Evolutionary conservation across 1,140 invertebrate species (phyloP).

Genomic region (Lordiphosa mommai): DNA sequence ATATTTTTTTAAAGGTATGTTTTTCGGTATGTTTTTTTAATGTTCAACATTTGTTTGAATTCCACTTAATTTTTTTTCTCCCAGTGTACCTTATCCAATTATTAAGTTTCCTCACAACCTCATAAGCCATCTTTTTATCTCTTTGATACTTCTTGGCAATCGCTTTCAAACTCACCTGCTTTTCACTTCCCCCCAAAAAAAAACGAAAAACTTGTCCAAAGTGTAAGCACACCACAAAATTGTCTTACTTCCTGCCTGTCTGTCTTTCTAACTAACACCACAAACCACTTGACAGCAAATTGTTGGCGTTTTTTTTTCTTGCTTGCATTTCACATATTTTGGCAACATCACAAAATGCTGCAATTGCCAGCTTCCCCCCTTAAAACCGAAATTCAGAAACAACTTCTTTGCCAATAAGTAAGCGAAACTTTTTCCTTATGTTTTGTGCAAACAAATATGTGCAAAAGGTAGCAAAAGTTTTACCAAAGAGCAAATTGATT

Average conservation of each 20-base stretch:
- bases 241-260: background rate
- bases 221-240: background rate
- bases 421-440: slow-evolving; percentile 63
- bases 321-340: slow-evolving; percentile 31
- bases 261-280: slow-evolving; percentile 18
- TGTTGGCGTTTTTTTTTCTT: slow-evolving; percentile 29
- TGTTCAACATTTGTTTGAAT: too few relatives aligned
- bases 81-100: too few relatives aligned
- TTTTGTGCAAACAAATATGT: slow-evolving; percentile 63
- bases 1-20: too few relatives aligned
- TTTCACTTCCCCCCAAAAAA: background rate
- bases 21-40: too few relatives aligned
- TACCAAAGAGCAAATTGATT: slow-evolving; percentile 63
- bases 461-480: slow-evolving; percentile 55
- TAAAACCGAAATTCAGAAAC: slow-evolving; percentile 32
- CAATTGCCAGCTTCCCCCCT: slow-evolving; percentile 23
- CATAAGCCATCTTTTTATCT: background rate
- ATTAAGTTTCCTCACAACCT: too few relatives aligned
- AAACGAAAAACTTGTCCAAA: slow-evolving; percentile 9
- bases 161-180: background rate
- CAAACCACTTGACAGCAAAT: slow-evolving; percentile 59
- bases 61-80: too few relatives aligned
- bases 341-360: slow-evolving; percentile 31
- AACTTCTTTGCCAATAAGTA: slow-evolving; percentile 60
- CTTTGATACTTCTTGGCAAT: background rate